phyloP scores from a whole-genome alignment of 2,888 invertebrate species.

The Drosophila borborema region DNA sequence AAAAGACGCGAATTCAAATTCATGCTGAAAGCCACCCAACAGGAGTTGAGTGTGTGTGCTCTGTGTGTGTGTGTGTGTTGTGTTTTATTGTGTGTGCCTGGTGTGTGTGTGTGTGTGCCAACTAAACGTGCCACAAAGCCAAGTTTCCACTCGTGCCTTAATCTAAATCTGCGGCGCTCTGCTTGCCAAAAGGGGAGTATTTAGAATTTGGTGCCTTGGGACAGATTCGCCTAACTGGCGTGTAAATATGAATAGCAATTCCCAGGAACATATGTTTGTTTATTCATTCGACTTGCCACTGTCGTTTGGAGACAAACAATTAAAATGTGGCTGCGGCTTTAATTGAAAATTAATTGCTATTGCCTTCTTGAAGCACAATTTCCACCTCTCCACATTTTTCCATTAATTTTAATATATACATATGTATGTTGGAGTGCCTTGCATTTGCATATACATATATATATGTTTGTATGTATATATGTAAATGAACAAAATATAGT shows the following conservation, averaged over 20 bases:
- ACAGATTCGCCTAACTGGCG: conserved; percentile 30
- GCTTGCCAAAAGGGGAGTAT: neutral
- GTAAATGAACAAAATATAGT: no score
- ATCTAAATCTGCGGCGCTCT: conserved; percentile 50
- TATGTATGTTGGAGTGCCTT: neutral
- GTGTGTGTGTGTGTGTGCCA: conserved; percentile 11
- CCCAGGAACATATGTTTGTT: conserved; percentile 71
- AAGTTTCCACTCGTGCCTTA: conserved; percentile 59
- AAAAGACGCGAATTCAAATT: conserved; percentile 77
- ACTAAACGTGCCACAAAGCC: conserved; percentile 53
- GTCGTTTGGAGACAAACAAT: conserved; percentile 76
- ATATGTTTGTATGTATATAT: no score
- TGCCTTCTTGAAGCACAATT: neutral
- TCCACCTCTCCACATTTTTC: neutral
- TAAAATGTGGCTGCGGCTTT: conserved; percentile 74
- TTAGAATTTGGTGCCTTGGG: neutral
- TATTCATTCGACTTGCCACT: conserved; percentile 54
- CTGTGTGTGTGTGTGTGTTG: conserved; percentile 10
- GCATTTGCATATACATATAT: no score
- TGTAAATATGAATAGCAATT: conserved; percentile 53
- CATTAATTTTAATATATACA: neutral
- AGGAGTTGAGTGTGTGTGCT: conserved; percentile 2
- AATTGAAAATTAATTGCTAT: conserved; percentile 83
- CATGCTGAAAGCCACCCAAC: conserved; percentile 46
- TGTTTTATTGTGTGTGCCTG: conserved; percentile 47